Evolutionary conservation across 2,113 vertebrate species (phyloP).

Genomic region (Epinephelus moara): DNA sequence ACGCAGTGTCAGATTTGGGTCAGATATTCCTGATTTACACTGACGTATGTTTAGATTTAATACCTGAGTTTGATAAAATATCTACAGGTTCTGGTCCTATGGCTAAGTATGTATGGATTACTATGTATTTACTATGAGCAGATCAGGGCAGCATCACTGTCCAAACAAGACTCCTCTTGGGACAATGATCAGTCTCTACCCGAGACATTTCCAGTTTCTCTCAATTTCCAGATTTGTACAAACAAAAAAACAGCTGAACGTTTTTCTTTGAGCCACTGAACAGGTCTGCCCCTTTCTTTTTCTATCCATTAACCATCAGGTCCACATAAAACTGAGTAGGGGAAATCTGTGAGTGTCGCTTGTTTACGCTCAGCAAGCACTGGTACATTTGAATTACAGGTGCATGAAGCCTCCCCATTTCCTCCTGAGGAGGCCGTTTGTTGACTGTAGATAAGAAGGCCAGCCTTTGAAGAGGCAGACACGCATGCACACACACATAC

Average conservation of each 20-base stretch:
- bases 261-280: slow-evolving; percentile 26
- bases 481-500: slow-evolving; percentile 20
- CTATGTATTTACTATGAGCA: background rate
- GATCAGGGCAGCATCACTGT: background rate
- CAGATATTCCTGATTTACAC: background rate
- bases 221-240: slow-evolving; percentile 2
- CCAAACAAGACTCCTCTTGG: background rate
- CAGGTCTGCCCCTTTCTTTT: slow-evolving; percentile 12
- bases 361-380: slow-evolving; percentile 59
- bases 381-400: slow-evolving; percentile 78
- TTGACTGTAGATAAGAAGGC: slow-evolving; percentile 77
- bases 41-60: background rate
- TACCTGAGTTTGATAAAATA: background rate
- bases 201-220: background rate
- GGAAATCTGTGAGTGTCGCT: slow-evolving; percentile 36
- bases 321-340: background rate
- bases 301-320: slow-evolving; percentile 41
- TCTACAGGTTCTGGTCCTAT: background rate
- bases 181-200: background rate
- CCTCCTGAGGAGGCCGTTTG: slow-evolving; percentile 64
- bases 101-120: slow-evolving; percentile 6
- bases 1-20: background rate
- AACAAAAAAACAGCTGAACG: background rate
- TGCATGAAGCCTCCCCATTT: slow-evolving; percentile 71
- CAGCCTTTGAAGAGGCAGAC: slow-evolving; percentile 73